phyloP scores from a whole-genome alignment of 2,797 vertebrate genomes.

The Pteropus rufus region DNA sequence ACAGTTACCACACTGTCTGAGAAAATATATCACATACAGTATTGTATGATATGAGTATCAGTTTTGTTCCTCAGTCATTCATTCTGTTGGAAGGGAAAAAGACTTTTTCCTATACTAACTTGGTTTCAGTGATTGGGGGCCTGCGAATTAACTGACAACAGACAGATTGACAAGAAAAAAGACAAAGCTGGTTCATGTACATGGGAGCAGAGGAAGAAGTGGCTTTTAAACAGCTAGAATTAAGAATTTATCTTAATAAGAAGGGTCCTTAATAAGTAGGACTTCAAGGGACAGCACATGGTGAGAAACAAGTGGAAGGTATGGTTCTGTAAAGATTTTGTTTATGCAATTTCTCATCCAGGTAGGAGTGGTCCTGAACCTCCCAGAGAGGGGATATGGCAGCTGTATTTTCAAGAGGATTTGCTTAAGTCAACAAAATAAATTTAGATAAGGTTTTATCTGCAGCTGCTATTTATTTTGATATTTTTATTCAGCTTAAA shows the following conservation, averaged over 20 bases:
- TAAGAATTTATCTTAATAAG: background rate
- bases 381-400: background rate
- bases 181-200: background rate
- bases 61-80: background rate
- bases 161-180: background rate
- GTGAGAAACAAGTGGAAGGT: background rate
- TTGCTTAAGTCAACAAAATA: background rate
- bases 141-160: background rate
- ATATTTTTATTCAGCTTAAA: conserved; percentile 7
- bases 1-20: background rate
- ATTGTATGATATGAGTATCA: background rate
- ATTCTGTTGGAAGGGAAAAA: background rate
- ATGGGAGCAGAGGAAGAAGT: background rate
- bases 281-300: background rate
- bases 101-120: background rate
- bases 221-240: background rate
- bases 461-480: background rate
- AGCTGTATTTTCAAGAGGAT: background rate
- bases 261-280: background rate
- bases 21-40: background rate
- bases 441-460: background rate
- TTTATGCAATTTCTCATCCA: background rate
- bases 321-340: background rate
- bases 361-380: background rate
- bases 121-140: background rate